phyloP scores from a whole-genome alignment of 2,797 vertebrate species.

The Squalus acanthias region DNA sequence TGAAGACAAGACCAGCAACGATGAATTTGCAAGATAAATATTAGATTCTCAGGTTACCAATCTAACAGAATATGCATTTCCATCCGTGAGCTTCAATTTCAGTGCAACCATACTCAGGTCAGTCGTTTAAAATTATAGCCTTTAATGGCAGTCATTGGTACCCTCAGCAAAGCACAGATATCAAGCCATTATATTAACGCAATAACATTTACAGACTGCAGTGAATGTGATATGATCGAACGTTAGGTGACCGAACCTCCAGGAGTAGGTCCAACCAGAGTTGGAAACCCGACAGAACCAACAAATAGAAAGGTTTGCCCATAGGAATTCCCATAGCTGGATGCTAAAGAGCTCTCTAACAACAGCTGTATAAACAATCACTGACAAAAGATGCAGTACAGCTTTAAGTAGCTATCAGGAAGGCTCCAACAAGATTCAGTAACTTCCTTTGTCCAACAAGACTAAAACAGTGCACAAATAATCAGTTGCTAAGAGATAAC shows the following conservation, averaged over 20 bases:
- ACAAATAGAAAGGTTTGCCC: not conserved
- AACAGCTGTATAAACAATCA: constrained; percentile 32
- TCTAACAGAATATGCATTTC: too few species aligned
- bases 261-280: not conserved
- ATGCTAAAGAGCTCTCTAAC: not conserved
- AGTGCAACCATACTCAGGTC: too few species aligned
- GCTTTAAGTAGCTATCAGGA: constrained; percentile 9
- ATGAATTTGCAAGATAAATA: too few species aligned
- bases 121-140: too few species aligned
- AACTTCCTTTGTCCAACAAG: constrained; percentile 23
- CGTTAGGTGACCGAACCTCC: not conserved
- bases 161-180: not conserved
- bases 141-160: not conserved
- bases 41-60: too few species aligned
- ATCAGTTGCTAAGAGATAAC: constrained; percentile 34
- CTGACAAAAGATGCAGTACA: constrained; percentile 24
- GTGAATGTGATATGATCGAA: not conserved
- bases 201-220: not conserved
- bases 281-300: not conserved
- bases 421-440: constrained; percentile 19
- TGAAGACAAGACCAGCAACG: too few species aligned
- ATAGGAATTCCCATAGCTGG: not conserved
- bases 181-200: not conserved
- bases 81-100: too few species aligned
- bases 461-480: constrained; percentile 28